Evolutionary conservation across 2,797 vertebrate species (phyloP), one percentile per base, ranked within the genome.

Genomic region (Luscinia luscinia): DNA sequence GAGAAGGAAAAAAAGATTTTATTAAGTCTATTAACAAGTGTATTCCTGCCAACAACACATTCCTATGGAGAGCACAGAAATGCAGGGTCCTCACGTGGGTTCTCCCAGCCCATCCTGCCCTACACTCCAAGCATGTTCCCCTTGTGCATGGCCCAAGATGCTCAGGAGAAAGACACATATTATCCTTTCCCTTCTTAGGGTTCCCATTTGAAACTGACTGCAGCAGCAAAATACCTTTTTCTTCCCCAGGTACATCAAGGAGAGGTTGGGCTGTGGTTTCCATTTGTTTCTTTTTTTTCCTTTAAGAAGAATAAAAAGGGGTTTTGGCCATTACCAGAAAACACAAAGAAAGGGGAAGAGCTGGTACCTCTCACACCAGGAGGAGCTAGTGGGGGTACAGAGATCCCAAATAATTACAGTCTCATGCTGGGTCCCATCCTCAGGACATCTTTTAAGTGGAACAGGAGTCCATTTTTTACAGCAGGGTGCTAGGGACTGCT

Each of bases 91-190:
- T 27, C 15, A 9, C 1, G 2, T 7, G 22, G 19, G 3, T 28
- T 75, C 19, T 84, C 32, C 41, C 75, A 62, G 27, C 9, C 45
- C 34, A 15, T 41, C 49, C 24, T 77, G 57, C 32, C 26, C n/a
- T 68, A 3, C 16, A 9, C 18, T 76, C 40, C 75, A 66, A 38
- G 3, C 0, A 0, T 27, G 32, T 27, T 58, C 26, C 24, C 17
- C 17, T 26, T 63, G 9, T 0, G 0, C 1, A 0, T 23, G 41
- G 19, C 14, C 32, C 45, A 62, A 34, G 36, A 14, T 59, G 14
- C 8, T 45, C 46, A 67, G 27, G 14, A 76, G 18, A 80, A 79
- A 76, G 22, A 6, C 11, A 58, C 3, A 16, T 0, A 15, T 23
- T 62, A 21, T 3, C 22, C 62, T 26, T 67, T 24, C 26, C 8